phyloP scores from a whole-genome alignment of 2,797 vertebrate genomes.

The Characodon lateralis region DNA sequence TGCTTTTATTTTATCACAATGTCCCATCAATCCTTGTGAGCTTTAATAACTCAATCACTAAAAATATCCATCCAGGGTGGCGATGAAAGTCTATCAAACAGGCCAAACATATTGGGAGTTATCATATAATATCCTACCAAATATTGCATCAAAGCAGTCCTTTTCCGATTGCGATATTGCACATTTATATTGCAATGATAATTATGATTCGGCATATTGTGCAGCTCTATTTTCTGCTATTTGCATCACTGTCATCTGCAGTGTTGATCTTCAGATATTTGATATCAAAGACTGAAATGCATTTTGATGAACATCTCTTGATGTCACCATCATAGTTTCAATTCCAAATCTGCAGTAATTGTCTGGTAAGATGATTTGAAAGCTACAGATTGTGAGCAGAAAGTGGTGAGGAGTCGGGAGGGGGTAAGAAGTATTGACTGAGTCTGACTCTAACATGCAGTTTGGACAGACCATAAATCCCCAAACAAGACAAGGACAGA shows the following conservation, averaged over 20 bases:
- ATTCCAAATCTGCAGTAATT: not conserved
- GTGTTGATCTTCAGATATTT: not conserved
- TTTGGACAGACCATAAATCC: slow-evolving; percentile 6
- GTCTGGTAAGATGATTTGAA: not conserved
- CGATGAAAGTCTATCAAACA: not conserved
- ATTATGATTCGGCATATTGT: not conserved
- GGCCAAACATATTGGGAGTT: not conserved
- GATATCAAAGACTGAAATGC: not conserved
- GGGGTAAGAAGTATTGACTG: not conserved
- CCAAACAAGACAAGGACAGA: not conserved
- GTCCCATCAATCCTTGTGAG: not conserved
- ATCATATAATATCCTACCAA: not conserved
- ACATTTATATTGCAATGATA: not conserved
- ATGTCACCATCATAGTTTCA: not conserved
- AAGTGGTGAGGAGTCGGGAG: not conserved
- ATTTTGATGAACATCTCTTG: not conserved
- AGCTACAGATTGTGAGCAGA: not conserved
- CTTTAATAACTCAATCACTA: not conserved
- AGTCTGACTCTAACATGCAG: not conserved
- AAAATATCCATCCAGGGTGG: too few species aligned
- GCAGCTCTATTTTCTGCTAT: not conserved
- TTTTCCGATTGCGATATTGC: not conserved
- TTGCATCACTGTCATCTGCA: not conserved
- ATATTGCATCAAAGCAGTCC: not conserved
- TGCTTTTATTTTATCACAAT: not conserved